A percentile compares a stretch with the other conserved stretches of the same genome.
Conservation (phyloP, 1,140 invertebrate genomes). For the Aphelenchoides avenae region DNA sequence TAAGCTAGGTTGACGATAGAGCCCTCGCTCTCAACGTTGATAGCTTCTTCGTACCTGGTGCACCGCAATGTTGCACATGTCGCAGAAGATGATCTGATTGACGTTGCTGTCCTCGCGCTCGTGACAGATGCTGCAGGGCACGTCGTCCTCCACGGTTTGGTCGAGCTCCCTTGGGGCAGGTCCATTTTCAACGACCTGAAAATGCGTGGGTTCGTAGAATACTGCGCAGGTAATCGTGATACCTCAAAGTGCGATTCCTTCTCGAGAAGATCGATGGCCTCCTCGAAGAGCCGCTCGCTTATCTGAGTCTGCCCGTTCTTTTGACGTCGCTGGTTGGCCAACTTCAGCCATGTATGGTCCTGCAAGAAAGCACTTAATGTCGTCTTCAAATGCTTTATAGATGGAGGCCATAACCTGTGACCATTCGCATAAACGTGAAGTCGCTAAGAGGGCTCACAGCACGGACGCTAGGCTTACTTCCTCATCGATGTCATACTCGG, state of each 20-base stretch:
- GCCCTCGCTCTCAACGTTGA: too few species aligned
- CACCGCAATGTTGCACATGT: slow-evolving; percentile 65
- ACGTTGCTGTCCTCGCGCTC: slow-evolving; percentile 92
- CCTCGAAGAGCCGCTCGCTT: slow-evolving; percentile 29
- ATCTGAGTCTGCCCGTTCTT: slow-evolving; percentile 9
- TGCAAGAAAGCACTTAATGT: too few species aligned
- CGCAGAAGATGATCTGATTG: slow-evolving; percentile 93
- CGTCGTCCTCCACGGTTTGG: slow-evolving; percentile 33
- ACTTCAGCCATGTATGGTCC: slow-evolving; percentile 32
- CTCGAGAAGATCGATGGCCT: slow-evolving; percentile 34
- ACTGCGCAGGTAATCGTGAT: slow-evolving; percentile 10
- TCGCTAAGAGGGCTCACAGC: too few species aligned
- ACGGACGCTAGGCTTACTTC: too few species aligned
- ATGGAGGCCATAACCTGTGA: too few species aligned
- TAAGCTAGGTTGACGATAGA: too few species aligned
- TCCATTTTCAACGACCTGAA: slow-evolving; percentile 10
- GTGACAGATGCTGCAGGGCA: slow-evolving; percentile 57
- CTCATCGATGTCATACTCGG: too few species aligned
- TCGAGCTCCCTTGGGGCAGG: slow-evolving; percentile 6
- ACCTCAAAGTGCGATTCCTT: slow-evolving; percentile 44
- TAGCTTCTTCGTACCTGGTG: slow-evolving; percentile 49
- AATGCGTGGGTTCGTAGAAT: not conserved
- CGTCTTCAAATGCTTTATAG: too few species aligned
- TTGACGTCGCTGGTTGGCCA: slow-evolving; percentile 20
- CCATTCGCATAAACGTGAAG: too few species aligned